Evolutionary conservation across 2,113 vertebrate species (phyloP), one percentile per base, ranked within the genome.

Genomic region (Galbula dea): DNA sequence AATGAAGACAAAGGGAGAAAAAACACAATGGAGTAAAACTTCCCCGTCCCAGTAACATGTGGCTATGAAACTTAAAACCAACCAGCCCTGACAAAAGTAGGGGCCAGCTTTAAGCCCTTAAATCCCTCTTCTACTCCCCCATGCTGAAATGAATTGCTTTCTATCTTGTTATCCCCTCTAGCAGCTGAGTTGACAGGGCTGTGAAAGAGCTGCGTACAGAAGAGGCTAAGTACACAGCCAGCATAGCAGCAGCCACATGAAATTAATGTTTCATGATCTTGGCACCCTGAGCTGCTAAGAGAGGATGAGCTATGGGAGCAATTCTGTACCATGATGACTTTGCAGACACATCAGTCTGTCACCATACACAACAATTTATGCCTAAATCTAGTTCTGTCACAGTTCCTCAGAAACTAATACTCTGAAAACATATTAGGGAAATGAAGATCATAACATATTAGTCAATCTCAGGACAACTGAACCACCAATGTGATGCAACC

Each of bases 381-480:
- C 54, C 62, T 90, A 87, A 92, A 94, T 84, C 81, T 87, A 75
- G 62, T 87, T 87, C 81, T 89, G 32, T 87, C 91, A 68, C 87
- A 79, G 71, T 61, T 95, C 22, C 66, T 89, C 81, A 75, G 91
- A 84, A 95, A 84, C 57, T 49, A 96, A 92, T 76, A 92, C 57
- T 65, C 54, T 45, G 90, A 93, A 93, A 94, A 94, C 37, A 74
- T 90, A 83, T 92, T 93, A 92, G 71, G 87, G 78, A 94, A 96
- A 96, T 76, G 45, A 94, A 95, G 84, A 96, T 95, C 81, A 89
- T 68, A 95, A 87, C 69, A 14, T 78, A 90, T 92, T 89, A 75
- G 57, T 89, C 91, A 94, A 29, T 76, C 71, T 72, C 58, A 78
- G 62, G 78, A 95, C 74, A 82, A 95, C 48, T 15, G 54, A 87